Percentiles rank a stretch among this genome's conserved stretches.
These are phyloP conservation scores for Oostethus manadensis DNA, from an alignment of 2,113 vertebrate genomes.

Conservation along the genomic window DNA sequence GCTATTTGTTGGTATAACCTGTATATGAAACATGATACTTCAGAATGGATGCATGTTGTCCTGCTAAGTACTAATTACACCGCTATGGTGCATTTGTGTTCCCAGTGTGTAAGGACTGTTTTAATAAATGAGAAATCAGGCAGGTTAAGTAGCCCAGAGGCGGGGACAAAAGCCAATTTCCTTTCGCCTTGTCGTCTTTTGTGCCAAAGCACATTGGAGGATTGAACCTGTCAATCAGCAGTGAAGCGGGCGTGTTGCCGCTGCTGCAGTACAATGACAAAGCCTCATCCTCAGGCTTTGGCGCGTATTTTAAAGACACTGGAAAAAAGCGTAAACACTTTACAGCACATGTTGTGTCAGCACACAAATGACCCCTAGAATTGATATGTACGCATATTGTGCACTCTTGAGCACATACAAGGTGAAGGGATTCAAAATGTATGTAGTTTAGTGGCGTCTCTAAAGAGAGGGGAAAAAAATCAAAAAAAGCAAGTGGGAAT, in stretches of 20 bases:
- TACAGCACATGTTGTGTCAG: slow-evolving; percentile 3
- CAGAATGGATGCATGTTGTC: not conserved
- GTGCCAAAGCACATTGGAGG: slow-evolving; percentile 79
- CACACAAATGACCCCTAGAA: not conserved
- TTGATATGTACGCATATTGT: not conserved
- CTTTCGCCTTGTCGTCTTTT: slow-evolving; percentile 86
- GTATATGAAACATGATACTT: no score
- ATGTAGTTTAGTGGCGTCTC: not conserved
- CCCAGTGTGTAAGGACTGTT: not conserved
- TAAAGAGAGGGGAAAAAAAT: not conserved
- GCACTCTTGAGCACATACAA: not conserved
- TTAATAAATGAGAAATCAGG: slow-evolving; percentile 14
- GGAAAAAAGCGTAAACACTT: slow-evolving; percentile 24
- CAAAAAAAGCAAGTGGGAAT: not conserved
- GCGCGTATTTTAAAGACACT: slow-evolving; percentile 72
- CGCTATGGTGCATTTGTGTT: not conserved
- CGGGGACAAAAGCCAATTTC: slow-evolving; percentile 82
- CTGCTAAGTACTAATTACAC: slow-evolving; percentile 2
- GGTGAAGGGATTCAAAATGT: not conserved
- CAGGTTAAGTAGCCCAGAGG: slow-evolving; percentile 75
- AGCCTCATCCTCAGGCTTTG: slow-evolving; percentile 68
- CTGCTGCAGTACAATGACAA: slow-evolving; percentile 80
- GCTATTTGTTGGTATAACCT: no score
- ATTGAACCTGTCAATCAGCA: slow-evolving; percentile 86
- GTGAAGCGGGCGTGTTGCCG: slow-evolving; percentile 80